A percentile compares a stretch with the other conserved stretches of the same genome.
Conservation (phyloP, 2,797 vertebrate genomes). For the Falco rusticolus region DNA sequence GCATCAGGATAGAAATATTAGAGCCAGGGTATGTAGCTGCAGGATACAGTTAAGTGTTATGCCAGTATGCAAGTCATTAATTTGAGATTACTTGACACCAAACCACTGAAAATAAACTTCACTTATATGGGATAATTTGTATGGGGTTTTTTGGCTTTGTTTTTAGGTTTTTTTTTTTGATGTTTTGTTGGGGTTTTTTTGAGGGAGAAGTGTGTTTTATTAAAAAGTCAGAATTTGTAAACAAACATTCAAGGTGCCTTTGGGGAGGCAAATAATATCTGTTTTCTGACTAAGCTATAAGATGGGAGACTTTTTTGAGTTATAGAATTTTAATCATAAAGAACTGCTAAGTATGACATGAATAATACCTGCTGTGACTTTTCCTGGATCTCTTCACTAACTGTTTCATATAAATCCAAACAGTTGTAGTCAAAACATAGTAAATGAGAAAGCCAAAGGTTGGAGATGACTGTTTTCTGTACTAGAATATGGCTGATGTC, state of each 20-base stretch:
- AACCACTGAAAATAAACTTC: neutral
- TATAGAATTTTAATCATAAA: neutral
- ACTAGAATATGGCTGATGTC: neutral
- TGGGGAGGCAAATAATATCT: neutral
- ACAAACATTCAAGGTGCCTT: neutral
- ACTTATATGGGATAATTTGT: neutral
- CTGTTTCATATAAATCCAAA: neutral
- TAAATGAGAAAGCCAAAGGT: neutral
- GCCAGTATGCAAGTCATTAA: neutral
- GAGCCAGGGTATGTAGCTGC: neutral
- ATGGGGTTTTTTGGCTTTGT: neutral
- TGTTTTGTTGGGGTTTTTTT: neutral
- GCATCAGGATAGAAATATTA: neutral
- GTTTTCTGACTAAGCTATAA: neutral
- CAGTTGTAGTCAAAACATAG: neutral
- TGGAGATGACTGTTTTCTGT: neutral
- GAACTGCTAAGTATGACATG: neutral
- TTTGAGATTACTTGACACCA: neutral
- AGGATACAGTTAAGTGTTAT: neutral
- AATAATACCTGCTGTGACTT: neutral
- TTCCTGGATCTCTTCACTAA: neutral
- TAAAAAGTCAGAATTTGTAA: neutral
- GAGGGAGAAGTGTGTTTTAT: neutral
- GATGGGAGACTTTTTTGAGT: neutral
- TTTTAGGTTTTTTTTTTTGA: neutral